Conservation (phyloP, 2,113 vertebrate species). For the Ivindomyrus marchei region DNA sequence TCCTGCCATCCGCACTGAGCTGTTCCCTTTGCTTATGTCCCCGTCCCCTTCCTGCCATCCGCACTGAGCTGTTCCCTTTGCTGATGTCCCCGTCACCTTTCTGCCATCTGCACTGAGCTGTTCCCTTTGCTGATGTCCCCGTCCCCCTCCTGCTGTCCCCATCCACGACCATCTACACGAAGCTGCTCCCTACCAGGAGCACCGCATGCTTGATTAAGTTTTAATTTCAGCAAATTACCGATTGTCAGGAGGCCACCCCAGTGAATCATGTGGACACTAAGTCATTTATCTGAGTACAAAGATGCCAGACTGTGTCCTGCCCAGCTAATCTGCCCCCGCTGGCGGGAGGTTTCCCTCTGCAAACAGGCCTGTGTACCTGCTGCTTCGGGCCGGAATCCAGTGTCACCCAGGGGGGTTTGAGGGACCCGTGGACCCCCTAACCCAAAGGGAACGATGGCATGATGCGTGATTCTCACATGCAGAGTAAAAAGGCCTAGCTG, state of each 20-base stretch:
- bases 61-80: too few species aligned
- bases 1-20: too few species aligned
- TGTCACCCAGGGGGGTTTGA: neutral
- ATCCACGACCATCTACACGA: constrained; percentile 35
- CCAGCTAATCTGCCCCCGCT: constrained; percentile 65
- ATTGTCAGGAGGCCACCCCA: constrained; percentile 61
- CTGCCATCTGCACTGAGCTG: too few species aligned
- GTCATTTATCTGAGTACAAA: constrained; percentile 69
- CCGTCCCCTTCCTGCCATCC: too few species aligned
- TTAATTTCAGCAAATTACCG: constrained; percentile 85
- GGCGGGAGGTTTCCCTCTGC: constrained; percentile 36
- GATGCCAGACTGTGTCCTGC: constrained; percentile 7
- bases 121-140: too few species aligned
- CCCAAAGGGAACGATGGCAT: neutral
- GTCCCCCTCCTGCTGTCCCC: too few species aligned
- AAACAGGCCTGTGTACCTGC: neutral
- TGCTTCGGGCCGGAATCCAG: neutral
- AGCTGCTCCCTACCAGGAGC: constrained; percentile 77
- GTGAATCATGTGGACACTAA: constrained; percentile 62
- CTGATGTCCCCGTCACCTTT: too few species aligned
- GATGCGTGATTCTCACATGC: neutral
- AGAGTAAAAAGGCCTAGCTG: constrained; percentile 24
- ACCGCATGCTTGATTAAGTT: constrained; percentile 78
- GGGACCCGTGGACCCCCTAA: neutral
- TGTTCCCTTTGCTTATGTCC: too few species aligned